Evolutionary conservation across 2,797 vertebrate species (phyloP).

Genomic region (Spinibarbus caldwelli): DNA sequence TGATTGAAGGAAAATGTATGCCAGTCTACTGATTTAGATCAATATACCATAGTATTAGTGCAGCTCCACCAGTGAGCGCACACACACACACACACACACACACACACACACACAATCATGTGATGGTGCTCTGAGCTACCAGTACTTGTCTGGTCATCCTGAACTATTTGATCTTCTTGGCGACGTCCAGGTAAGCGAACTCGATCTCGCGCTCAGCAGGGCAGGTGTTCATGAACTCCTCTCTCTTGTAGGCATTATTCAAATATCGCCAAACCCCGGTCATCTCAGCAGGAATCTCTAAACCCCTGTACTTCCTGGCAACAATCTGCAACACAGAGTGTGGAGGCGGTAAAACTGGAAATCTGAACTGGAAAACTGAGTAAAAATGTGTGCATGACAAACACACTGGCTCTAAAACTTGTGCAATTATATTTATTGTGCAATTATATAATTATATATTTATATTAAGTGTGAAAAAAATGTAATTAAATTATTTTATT

Average conservation of each 20-base stretch:
- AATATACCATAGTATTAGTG: constrained; percentile 45
- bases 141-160: neutral
- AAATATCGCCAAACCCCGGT: constrained; percentile 89
- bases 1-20: constrained; percentile 36
- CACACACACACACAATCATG: constrained; percentile 6
- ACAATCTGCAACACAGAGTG: constrained; percentile 79
- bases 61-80: constrained; percentile 65
- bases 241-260: constrained; percentile 85
- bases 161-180: constrained; percentile 72
- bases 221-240: constrained; percentile 93
- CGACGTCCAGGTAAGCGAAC: constrained; percentile 78
- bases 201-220: constrained; percentile 91
- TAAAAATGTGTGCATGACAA: neutral
- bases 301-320: constrained; percentile 89
- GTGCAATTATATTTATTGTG: neutral
- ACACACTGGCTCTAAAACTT: neutral
- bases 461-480: neutral
- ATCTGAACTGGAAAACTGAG: neutral
- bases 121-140: neutral
- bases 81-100: constrained; percentile 32
- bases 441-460: neutral
- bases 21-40: constrained; percentile 21
- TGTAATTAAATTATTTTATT: neutral
- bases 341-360: neutral
- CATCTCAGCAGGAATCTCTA: constrained; percentile 92